These are phyloP conservation scores for Minunthozetes semirufus DNA, from an alignment of 2,888 invertebrate species.

Conservation along the genomic window DNA sequence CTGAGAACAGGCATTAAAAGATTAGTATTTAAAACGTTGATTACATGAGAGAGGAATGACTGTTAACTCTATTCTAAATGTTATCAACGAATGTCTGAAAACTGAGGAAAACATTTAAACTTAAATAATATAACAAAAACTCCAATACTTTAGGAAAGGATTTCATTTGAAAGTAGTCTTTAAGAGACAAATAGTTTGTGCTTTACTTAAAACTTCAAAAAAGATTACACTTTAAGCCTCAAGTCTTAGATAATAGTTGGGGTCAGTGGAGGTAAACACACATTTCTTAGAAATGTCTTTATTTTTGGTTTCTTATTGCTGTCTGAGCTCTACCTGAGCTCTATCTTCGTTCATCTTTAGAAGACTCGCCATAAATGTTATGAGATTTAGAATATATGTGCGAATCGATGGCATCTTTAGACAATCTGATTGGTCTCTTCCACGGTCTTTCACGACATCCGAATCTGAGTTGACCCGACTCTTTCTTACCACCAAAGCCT, in stretches of 20 bases:
- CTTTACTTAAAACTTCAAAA: too few relatives aligned
- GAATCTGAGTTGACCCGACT: constrained; percentile 79
- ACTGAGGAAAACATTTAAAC: not conserved
- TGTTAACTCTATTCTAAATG: too few relatives aligned
- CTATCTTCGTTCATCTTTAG: not conserved
- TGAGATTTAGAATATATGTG: not conserved
- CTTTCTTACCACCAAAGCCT: constrained; percentile 76
- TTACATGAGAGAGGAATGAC: not conserved
- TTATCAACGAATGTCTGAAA: not conserved
- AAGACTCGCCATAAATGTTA: not conserved
- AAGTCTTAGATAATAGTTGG: too few relatives aligned
- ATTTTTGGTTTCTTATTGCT: too few relatives aligned
- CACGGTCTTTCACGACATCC: constrained; percentile 74
- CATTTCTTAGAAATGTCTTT: too few relatives aligned
- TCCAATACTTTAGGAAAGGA: too few relatives aligned
- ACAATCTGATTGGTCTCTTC: constrained; percentile 48
- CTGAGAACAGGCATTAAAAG: not conserved
- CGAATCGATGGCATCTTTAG: not conserved
- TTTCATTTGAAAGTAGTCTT: too few relatives aligned
- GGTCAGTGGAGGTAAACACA: too few relatives aligned
- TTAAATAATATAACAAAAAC: not conserved
- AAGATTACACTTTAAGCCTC: too few relatives aligned
- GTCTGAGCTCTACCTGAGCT: not conserved
- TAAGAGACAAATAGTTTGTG: too few relatives aligned
- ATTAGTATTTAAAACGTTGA: not conserved